Percentiles rank a stretch among this genome's conserved stretches.
Conservation (phyloP, 2,888 invertebrate species). For the Sialis fuliginosa region DNA sequence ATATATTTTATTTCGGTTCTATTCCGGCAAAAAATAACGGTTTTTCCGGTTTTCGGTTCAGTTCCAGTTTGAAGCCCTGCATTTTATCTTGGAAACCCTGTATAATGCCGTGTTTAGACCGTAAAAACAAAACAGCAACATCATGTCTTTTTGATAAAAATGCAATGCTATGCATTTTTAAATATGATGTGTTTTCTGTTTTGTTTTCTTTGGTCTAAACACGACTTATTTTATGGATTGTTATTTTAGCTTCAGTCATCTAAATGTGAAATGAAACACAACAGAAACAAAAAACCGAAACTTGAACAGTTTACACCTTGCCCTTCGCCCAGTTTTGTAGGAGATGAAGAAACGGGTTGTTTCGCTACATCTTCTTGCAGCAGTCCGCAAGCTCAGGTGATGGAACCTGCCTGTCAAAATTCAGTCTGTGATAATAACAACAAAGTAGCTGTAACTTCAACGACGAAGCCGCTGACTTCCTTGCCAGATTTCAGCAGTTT, state of each 20-base stretch:
- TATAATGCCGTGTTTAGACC: too few relatives aligned
- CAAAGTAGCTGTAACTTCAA: not conserved
- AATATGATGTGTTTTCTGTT: too few relatives aligned
- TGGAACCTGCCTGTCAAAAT: not conserved
- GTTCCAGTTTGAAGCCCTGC: too few relatives aligned
- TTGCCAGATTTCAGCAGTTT: slow-evolving; percentile 29
- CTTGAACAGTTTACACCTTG: slow-evolving; percentile 14
- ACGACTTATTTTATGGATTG: not conserved
- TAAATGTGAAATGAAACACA: slow-evolving; percentile 16
- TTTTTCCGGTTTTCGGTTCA: too few relatives aligned
- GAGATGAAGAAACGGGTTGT: not conserved
- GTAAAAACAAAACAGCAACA: too few relatives aligned
- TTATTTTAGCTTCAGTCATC: slow-evolving; percentile 11
- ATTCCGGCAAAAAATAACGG: too few relatives aligned
- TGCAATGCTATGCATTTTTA: too few relatives aligned
- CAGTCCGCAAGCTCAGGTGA: not conserved
- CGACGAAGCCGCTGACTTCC: slow-evolving; percentile 13
- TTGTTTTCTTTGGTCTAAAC: too few relatives aligned
- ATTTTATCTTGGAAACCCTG: too few relatives aligned
- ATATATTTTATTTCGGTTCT: too few relatives aligned
- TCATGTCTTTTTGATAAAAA: too few relatives aligned
- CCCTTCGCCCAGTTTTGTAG: slow-evolving; percentile 5
- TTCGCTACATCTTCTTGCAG: not conserved
- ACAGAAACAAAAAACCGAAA: slow-evolving; percentile 21
- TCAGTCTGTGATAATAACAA: slow-evolving; percentile 5